These are phyloP conservation scores for Drosophila buzzatii DNA, from an alignment of 2,888 invertebrate genomes.

Conservation along the genomic window DNA sequence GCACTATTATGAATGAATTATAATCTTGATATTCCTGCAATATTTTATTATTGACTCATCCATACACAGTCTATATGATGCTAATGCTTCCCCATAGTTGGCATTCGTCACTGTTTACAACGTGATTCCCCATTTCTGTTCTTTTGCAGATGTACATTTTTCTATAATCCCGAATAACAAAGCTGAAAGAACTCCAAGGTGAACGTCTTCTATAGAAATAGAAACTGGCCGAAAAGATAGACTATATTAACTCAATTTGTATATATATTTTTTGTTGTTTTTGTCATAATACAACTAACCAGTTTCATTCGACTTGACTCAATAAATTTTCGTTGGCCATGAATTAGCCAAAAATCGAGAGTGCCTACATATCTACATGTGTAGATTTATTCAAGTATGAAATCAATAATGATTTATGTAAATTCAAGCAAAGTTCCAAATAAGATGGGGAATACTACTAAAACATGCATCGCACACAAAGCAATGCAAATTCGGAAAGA, in stretches of 20 bases:
- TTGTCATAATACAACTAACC: slow-evolving; percentile 12
- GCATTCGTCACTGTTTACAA: slow-evolving; percentile 1
- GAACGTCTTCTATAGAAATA: slow-evolving; percentile 10
- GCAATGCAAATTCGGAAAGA: slow-evolving; percentile 12
- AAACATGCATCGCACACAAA: background rate
- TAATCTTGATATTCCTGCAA: background rate
- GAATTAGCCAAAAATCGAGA: slow-evolving; percentile 22
- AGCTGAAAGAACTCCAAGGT: slow-evolving; percentile 15
- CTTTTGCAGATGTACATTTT: background rate
- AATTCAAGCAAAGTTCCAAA: slow-evolving; percentile 4
- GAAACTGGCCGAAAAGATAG: slow-evolving; percentile 4
- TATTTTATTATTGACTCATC: slow-evolving; percentile 1
- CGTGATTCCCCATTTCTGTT: background rate
- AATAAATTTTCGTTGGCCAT: slow-evolving; percentile 26
- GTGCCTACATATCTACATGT: background rate
- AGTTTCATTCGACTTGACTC: slow-evolving; percentile 8
- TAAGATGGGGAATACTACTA: slow-evolving; percentile 9
- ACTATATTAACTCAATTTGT: slow-evolving; percentile 8
- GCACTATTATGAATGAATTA: background rate
- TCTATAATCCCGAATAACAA: background rate
- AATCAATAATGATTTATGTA: slow-evolving; percentile 6
- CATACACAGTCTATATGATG: background rate
- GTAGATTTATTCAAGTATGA: background rate
- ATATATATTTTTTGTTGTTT: background rate
- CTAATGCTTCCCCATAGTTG: too few species aligned